A percentile compares a stretch with the other conserved stretches of the same genome.
Evolutionary conservation across 2,113 vertebrate genomes (phyloP).

Genomic region (Amblyopsis rosae): DNA sequence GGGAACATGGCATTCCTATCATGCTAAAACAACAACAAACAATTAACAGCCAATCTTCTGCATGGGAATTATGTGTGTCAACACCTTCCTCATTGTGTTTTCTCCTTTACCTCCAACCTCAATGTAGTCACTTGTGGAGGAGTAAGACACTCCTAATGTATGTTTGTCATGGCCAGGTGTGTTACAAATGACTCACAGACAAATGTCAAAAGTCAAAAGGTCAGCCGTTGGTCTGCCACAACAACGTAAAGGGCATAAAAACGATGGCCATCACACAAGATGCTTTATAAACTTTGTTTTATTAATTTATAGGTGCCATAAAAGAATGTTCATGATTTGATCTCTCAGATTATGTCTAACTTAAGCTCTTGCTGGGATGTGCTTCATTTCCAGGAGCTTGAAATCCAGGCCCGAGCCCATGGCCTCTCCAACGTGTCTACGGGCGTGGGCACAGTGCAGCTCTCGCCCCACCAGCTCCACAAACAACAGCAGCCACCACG

Average conservation of each 20-base stretch:
- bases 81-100: background rate
- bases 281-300: no score
- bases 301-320: no score
- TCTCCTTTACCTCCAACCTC: background rate
- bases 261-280: no score
- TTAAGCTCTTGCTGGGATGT: background rate
- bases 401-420: constrained; percentile 92
- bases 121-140: constrained; percentile 14
- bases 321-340: no score
- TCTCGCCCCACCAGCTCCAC: constrained; percentile 83
- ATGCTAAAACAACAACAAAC: no score
- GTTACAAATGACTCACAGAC: background rate
- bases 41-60: constrained; percentile 9
- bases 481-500: constrained; percentile 81
- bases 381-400: constrained; percentile 84
- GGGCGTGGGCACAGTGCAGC: constrained; percentile 75
- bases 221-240: no score
- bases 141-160: background rate
- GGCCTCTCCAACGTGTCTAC: constrained; percentile 84
- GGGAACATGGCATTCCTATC: no score
- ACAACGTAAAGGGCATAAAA: no score
- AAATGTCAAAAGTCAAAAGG: no score
- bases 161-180: background rate
- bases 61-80: constrained; percentile 6
- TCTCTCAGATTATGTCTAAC: background rate